Conservation (phyloP, 2,113 vertebrate genomes). For the Carassius carassius region DNA sequence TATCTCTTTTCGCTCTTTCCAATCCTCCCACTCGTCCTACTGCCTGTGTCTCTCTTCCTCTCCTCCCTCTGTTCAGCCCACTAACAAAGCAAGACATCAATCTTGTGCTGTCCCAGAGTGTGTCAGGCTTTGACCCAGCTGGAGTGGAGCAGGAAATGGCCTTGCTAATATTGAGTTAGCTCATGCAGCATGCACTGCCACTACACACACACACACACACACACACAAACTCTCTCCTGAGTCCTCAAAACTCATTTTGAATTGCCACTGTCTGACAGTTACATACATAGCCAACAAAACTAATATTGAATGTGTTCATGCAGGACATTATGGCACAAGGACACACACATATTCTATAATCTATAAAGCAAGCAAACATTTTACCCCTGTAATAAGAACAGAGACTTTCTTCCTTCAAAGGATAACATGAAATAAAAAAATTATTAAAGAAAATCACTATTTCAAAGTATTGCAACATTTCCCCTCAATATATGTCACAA, state of each 20-base stretch:
- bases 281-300: constrained; percentile 30
- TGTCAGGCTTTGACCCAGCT: constrained; percentile 49
- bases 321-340: not conserved
- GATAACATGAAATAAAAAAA: not conserved
- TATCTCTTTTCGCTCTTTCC: not conserved
- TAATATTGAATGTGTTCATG: constrained; percentile 8
- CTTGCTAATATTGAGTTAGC: constrained; percentile 52
- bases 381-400: not conserved
- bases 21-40: not conserved
- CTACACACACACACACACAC: constrained; percentile 2
- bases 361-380: not conserved
- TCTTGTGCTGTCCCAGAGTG: constrained; percentile 46
- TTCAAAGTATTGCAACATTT: not conserved
- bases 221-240: constrained; percentile 26
- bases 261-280: constrained; percentile 47
- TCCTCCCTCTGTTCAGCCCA: constrained; percentile 62
- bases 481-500: not conserved
- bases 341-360: not conserved
- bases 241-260: constrained; percentile 49
- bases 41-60: constrained; percentile 47
- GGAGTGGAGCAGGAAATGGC: constrained; percentile 44
- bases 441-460: not conserved
- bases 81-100: constrained; percentile 50
- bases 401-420: not conserved
- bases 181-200: constrained; percentile 37